Conservation (phyloP, 2,888 invertebrate genomes). For the Digitonthophagus gazella region DNA sequence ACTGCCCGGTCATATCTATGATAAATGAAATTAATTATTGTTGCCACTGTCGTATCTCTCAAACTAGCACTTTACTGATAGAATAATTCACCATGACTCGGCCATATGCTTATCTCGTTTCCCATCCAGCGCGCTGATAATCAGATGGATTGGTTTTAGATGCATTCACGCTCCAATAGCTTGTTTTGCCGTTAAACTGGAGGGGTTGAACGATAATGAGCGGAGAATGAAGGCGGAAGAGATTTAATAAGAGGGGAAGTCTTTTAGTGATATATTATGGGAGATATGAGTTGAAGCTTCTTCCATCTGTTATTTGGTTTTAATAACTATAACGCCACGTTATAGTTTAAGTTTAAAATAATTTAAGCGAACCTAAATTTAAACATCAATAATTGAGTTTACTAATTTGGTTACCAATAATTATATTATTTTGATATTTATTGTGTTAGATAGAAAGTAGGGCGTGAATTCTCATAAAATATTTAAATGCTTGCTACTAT, state of each 20-base stretch:
- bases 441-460: no score
- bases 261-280: background rate
- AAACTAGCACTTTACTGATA: background rate
- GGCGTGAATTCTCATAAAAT: no score
- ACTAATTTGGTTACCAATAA: no score
- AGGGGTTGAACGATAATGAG: conserved; percentile 14
- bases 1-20: background rate
- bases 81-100: conserved; percentile 13
- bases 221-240: conserved; percentile 4
- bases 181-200: conserved; percentile 2
- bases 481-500: no score
- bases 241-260: conserved; percentile 1
- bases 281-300: background rate
- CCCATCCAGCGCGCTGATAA: background rate
- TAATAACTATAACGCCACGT: background rate
- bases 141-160: conserved; percentile 7
- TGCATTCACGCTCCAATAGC: background rate
- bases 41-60: conserved; percentile 8
- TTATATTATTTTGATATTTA: no score
- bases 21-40: background rate
- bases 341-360: background rate
- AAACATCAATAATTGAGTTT: no score
- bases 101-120: conserved; percentile 8
- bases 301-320: background rate
- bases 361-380: no score